Base-by-base conservation (phyloP, 2,797 vertebrate species). In the Taenioides sp. region DNA sequence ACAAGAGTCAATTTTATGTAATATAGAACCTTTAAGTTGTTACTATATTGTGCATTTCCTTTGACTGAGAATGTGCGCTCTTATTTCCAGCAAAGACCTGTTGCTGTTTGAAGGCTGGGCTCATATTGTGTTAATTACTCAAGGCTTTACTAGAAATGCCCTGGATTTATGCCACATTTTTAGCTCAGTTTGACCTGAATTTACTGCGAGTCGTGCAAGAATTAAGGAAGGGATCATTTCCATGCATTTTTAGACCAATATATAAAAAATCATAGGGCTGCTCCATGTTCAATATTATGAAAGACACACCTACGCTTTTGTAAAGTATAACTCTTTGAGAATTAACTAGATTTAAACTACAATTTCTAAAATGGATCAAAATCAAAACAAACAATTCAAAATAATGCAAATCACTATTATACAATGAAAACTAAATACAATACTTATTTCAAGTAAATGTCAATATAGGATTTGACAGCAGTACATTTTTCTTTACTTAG, bases 51-150 rank as follows among this genome's bases (percentile, higher is more conserved):
- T 40, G 2, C 2, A 3, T 16, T 43, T 43, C 12, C 40, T 43
- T 14, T 43, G 9, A 37, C 37, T 37, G 37, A 40, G 37, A 40
- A 43, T 14, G 10, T 12, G 11, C 10, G 14, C 14, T 16, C 43
- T 47, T 16, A 14, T 47, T 47, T 16, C 43, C 50, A 52, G 17
- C 49, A 31, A n/a, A 62, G 50, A 59, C 20, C 65, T n/a, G 55
- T 31, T 28, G 59, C 52, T 47, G 20, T 7, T 34, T 55, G 10
- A 66, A 50, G 25, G 50, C 72, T 71, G 70, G 23, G 34, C 37
- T 57, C 20, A n/a, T 0, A 1, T 28, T 77, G 50, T 72, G 69
- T 73, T 78, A 49, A 79, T 84, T 79, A 81, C 78, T 78, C 74
- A 1, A 25, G 65, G 74, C 80, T 82, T 89, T 85, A 63, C 43